Conservation (phyloP, 2,888 invertebrate genomes). For the Scaptomyza tumidula region DNA sequence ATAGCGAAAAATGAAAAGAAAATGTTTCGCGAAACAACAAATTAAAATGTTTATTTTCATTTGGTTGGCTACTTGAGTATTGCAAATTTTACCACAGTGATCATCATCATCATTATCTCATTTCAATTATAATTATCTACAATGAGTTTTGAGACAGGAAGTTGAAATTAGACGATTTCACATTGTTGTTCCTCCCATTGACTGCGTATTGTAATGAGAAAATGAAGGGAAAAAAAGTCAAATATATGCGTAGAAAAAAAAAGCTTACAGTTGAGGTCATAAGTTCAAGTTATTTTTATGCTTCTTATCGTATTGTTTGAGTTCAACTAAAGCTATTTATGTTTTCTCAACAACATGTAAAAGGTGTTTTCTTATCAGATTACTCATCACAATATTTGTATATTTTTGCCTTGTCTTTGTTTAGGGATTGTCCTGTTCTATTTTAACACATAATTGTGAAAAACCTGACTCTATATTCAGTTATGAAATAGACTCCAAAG, state of each 20-base stretch:
- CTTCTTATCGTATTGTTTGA: neutral
- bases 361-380: neutral
- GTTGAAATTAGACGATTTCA: slow-evolving; percentile 52
- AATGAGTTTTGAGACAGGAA: slow-evolving; percentile 58
- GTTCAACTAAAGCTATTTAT: neutral
- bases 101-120: slow-evolving; percentile 8
- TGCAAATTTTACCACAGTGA: slow-evolving; percentile 30
- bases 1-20: slow-evolving; percentile 12
- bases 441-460: neutral
- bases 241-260: slow-evolving; percentile 12
- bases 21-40: slow-evolving; percentile 3
- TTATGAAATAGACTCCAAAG: neutral
- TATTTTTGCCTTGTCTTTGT: neutral
- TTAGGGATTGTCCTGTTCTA: neutral
- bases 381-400: slow-evolving; percentile 3
- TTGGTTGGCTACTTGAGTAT: slow-evolving; percentile 31
- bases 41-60: slow-evolving; percentile 17
- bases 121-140: slow-evolving; percentile 66
- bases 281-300: slow-evolving; percentile 17
- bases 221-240: slow-evolving; percentile 10
- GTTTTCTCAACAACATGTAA: neutral
- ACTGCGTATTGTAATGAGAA: slow-evolving; percentile 8
- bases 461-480: too few species aligned
- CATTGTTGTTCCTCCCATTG: slow-evolving; percentile 25
- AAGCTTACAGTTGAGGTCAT: slow-evolving; percentile 20